Evolutionary conservation across 2,888 invertebrate species (phyloP).

Genomic region (Ypsolopha scabrella): DNA sequence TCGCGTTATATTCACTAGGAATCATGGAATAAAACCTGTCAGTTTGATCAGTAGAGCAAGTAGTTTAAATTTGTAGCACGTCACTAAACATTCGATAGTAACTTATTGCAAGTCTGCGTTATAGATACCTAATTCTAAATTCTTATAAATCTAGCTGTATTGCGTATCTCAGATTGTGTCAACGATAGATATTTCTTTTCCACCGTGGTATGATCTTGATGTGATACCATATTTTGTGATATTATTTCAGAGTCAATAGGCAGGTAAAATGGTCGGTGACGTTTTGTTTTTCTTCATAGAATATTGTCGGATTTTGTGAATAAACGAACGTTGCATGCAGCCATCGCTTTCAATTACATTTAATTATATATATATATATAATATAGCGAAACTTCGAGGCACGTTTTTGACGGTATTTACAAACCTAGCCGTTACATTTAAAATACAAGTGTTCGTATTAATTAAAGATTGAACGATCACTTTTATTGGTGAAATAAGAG

Average conservation of each 20-base stretch:
- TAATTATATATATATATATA: not conserved
- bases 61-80: no score
- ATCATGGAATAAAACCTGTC: no score
- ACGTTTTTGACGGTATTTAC: not conserved
- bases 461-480: not conserved
- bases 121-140: no score
- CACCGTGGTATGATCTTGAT: not conserved
- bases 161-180: no score
- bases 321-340: not conserved
- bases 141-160: no score
- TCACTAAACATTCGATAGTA: no score
- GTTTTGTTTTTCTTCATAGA: no score
- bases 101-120: no score
- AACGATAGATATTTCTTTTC: not conserved
- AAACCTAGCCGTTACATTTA: not conserved
- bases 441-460: not conserved
- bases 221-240: slow-evolving; percentile 1
- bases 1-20: no score
- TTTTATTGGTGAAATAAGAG: not conserved
- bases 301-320: no score
- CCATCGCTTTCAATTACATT: not conserved
- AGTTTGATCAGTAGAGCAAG: no score
- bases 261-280: no score
- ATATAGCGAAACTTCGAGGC: not conserved
- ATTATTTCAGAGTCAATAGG: not conserved